Base-by-base conservation (phyloP, 2,888 invertebrate genomes). In the Drosophila greeni region DNA sequence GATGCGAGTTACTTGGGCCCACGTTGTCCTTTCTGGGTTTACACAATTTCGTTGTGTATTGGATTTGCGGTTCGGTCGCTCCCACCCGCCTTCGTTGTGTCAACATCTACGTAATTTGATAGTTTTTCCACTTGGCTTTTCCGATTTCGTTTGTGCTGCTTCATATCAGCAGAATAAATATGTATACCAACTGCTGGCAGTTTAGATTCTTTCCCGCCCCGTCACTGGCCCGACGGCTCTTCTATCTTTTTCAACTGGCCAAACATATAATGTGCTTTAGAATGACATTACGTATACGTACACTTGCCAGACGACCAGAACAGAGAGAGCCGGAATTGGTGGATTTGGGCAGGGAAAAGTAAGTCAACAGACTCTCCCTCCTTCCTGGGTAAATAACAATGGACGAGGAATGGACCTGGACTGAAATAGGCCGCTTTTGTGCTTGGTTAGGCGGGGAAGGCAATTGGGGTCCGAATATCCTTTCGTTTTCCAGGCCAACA, bases 81-180 rank as follows among this genome's bases (percentile, higher is more conserved):
- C 62, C 58, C 62, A 39, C 36, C 42, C 12, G n/a, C 24, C 31
- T 12, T 66, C 52, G 73, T 76, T 71, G 56, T 81, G 74, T 78
- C 84, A 73, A 74, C 75, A 72, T 72, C 64, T 64, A 71, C 73
- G 79, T 84, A 76, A 84, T 80, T 82, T 84, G 76, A 82, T 85
- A 82, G 82, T 86, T 80, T 78, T 82, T 83, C 76, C 74, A 74
- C 75, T 77, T 75, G 66, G 42, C 66, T 73, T 70, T 61, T 52
- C 62, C 55, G 36, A 55, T 55, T 66, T 49, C 18, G 29, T 66
- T 43, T 37, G 39, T 54, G 43, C n/a, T 55, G 39, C 42, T 45
- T 33, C 62, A 68, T 70, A 68, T 75, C 66, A 70, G 70, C 69
- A 76, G 66, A 65, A 75, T 66, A 74, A 81, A 81, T 72, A 83